phyloP scores from a whole-genome alignment of 2,888 invertebrate species.

The Pardosa pseudoannulata region DNA sequence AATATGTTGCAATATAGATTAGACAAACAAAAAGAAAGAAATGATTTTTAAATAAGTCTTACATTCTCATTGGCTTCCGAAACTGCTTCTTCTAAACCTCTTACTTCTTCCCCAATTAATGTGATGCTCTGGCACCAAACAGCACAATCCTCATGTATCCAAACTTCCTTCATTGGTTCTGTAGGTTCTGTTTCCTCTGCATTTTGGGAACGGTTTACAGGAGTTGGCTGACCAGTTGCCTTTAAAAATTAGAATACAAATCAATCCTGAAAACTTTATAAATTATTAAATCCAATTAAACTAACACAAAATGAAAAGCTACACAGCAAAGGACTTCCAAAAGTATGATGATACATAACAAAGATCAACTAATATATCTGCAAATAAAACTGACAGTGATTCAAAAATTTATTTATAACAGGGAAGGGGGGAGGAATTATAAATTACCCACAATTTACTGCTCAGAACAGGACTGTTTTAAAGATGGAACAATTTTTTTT shows the following conservation, averaged over 20 bases:
- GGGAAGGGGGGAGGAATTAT: too few species aligned
- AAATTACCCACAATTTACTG: too few species aligned
- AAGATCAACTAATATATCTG: not conserved
- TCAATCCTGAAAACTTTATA: not conserved
- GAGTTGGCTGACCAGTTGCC: slow-evolving; percentile 30
- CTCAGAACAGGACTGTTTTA: too few species aligned
- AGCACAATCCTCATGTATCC: slow-evolving; percentile 93
- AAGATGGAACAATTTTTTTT: too few species aligned
- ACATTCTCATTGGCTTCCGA: slow-evolving; percentile 73
- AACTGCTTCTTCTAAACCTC: slow-evolving; percentile 73
- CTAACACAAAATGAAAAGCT: not conserved
- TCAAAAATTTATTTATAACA: too few species aligned
- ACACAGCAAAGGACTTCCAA: not conserved
- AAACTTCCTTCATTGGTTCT: slow-evolving; percentile 82
- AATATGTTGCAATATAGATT: too few species aligned
- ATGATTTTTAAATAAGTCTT: too few species aligned
- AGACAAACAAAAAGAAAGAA: too few species aligned
- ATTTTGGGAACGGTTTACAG: slow-evolving; percentile 18
- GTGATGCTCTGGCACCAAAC: slow-evolving; percentile 92
- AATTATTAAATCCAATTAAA: not conserved
- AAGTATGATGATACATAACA: not conserved
- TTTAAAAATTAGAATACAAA: not conserved
- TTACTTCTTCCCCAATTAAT: slow-evolving; percentile 79
- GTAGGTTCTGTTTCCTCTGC: slow-evolving; percentile 11
- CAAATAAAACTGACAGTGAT: too few species aligned